Evolutionary conservation across 2,797 vertebrate genomes (phyloP), one percentile per base, ranked within the genome.

Genomic region (Lepus oiostolus): DNA sequence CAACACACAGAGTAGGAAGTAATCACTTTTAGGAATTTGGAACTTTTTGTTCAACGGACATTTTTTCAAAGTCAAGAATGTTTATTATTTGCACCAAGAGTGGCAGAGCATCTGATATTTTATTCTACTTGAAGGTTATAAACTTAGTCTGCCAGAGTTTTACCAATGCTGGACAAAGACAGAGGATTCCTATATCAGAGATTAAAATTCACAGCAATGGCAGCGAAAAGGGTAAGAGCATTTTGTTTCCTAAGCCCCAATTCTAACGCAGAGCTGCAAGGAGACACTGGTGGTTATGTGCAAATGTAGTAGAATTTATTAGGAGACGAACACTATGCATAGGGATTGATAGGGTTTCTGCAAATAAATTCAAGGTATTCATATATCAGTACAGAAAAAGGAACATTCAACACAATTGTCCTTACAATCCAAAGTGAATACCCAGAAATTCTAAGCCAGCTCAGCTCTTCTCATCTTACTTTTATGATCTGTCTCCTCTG

Each of bases 341-440:
- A 42, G 10, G 4, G 10, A 82, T 42, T 80, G 10, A 13, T 17
- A 88, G 22, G 7, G 4, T 75, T 93, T 79, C 62, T 86, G 67
- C 88, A 81, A 90, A 54, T 60, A 76, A 94, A 67, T 62, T 54
- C 19, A 70, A 63, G 62, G 10, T 79, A 11, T 68, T 75, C 63
- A 76, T 62, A 77, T 54, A 62, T 84, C 21, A 47, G 85, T 93
- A 1, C 9, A 67, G 24, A 24, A 2, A 84, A 84, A 42, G 62
- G 13, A 65, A 42, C 75, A 30, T 50, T 35, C 12, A 71, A 75
- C 52, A 32, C 13, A 85, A 38, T 21, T 60, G 4, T 88, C 58
- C 35, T 82, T 30, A 79, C 84, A 26, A n/a, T 2, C 67, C 26
- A 30, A 67, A 68, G 16, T 38, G 2, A 90, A 90, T 68, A 90